Percentiles rank a stretch among this genome's conserved stretches.
Conservation (phyloP, 2,113 vertebrate genomes). For the Corythaixoides concolor region DNA sequence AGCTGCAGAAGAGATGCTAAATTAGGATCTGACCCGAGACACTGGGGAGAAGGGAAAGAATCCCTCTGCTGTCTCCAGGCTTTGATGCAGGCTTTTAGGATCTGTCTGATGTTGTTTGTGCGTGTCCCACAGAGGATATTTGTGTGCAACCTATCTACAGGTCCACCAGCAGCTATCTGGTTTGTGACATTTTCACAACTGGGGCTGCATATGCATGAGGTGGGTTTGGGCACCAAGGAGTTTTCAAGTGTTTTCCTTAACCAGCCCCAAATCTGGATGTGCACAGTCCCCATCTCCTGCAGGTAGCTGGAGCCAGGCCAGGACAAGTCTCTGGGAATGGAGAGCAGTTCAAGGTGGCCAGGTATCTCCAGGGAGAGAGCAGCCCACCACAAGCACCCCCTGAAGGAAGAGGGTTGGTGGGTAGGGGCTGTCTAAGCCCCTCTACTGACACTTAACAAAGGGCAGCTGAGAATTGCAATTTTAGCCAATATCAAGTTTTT, state of each 20-base stretch:
- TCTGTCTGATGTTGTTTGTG: background rate
- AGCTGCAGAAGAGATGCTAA: background rate
- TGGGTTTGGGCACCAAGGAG: background rate
- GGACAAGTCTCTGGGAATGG: rapidly evolving
- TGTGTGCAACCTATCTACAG: background rate
- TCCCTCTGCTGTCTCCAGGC: background rate
- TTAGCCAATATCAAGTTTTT: background rate
- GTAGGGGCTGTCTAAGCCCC: background rate
- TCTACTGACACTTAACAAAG: background rate
- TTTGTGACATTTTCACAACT: background rate
- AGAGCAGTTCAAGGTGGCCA: background rate
- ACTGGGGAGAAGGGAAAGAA: background rate
- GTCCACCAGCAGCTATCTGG: background rate
- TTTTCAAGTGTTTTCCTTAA: background rate
- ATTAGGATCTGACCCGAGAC: background rate
- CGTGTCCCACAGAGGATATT: background rate
- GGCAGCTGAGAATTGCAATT: background rate
- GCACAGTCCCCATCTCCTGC: background rate
- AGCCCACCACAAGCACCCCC: background rate
- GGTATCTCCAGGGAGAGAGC: background rate
- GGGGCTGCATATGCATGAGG: rapidly evolving
- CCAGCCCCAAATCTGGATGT: background rate
- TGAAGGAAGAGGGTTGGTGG: background rate
- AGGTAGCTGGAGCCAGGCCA: background rate
- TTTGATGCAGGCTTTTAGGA: background rate